A percentile compares a stretch with the other conserved stretches of the same genome.
Evolutionary conservation across 1,140 invertebrate species (phyloP).

Genomic region (Ephestia elutella): DNA sequence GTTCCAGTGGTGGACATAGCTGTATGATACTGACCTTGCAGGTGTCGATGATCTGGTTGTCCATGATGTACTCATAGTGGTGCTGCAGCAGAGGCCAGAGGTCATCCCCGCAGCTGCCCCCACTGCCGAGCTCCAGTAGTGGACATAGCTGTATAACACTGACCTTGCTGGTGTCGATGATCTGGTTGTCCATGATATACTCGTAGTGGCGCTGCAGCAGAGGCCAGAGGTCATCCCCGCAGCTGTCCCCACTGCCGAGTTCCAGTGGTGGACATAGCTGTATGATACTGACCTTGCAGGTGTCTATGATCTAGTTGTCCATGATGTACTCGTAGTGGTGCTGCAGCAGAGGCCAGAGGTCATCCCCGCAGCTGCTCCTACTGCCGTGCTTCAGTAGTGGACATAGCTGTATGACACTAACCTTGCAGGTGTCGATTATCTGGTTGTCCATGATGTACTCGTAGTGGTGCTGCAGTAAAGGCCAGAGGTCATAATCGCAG

Average conservation of each 20-base stretch:
- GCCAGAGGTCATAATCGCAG: conserved; percentile 87
- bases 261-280: too few species aligned
- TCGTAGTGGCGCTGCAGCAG: conserved; percentile 91
- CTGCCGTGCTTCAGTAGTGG: conserved; percentile 82
- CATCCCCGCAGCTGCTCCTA: conserved; percentile 77
- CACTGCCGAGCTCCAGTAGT: conserved; percentile 81
- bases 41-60: conserved; percentile 91
- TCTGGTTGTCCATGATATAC: conserved; percentile 95
- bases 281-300: conserved; percentile 83
- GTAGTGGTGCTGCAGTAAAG: conserved; percentile 89
- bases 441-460: conserved; percentile 96
- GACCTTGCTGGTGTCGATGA: conserved; percentile 88
- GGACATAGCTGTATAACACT: too few species aligned
- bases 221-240: conserved; percentile 89
- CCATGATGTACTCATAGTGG: conserved; percentile 95
- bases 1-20: too few species aligned
- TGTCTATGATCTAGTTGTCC: conserved; percentile 93
- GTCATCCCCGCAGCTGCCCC: conserved; percentile 79
- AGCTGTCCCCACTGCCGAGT: conserved; percentile 75
- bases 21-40: too few species aligned
- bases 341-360: conserved; percentile 91
- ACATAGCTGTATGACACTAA: too few species aligned
- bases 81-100: conserved; percentile 92
- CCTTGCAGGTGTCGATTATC: conserved; percentile 88
- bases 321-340: conserved; percentile 94